Percentiles rank a stretch among this genome's conserved stretches.
Conservation (phyloP, 2,113 vertebrate species). For the Siniperca chuatsi region DNA sequence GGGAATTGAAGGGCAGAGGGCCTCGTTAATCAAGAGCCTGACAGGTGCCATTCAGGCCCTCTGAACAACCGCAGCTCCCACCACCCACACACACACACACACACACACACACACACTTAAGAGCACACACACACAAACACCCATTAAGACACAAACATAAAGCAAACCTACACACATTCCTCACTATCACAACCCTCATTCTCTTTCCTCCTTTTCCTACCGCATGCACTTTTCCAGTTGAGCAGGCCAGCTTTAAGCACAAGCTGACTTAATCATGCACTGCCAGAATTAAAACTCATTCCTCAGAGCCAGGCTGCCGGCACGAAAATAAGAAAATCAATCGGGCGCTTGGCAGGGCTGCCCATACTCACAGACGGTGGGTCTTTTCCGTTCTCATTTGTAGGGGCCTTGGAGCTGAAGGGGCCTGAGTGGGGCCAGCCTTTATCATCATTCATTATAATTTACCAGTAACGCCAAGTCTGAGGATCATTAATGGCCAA, state of each 20-base stretch:
- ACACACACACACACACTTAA: slow-evolving; percentile 32
- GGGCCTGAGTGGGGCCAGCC: slow-evolving; percentile 80
- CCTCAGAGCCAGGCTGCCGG: slow-evolving; percentile 90
- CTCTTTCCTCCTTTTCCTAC: slow-evolving; percentile 35
- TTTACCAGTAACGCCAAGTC: slow-evolving; percentile 85
- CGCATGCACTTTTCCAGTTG: slow-evolving; percentile 56
- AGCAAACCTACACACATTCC: slow-evolving; percentile 51
- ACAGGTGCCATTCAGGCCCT: slow-evolving; percentile 98
- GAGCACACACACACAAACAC: slow-evolving; percentile 27
- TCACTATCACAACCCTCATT: slow-evolving; percentile 31
- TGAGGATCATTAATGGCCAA: slow-evolving; percentile 81
- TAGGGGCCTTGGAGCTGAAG: slow-evolving; percentile 76
- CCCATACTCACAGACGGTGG: slow-evolving; percentile 83
- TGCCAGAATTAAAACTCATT: slow-evolving; percentile 95
- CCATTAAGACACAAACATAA: slow-evolving; percentile 43
- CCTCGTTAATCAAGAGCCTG: slow-evolving; percentile 99
- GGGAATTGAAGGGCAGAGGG: slow-evolving; percentile 93
- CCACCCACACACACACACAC: slow-evolving; percentile 60
- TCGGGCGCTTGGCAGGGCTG: slow-evolving; percentile 87
- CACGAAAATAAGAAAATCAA: slow-evolving; percentile 97
- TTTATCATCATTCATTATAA: slow-evolving; percentile 91
- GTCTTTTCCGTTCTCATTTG: slow-evolving; percentile 90
- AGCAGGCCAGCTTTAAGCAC: slow-evolving; percentile 84
- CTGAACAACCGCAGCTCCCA: slow-evolving; percentile 76
- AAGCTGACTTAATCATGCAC: slow-evolving; percentile 92